Evolutionary conservation across 1,140 invertebrate species (phyloP), one percentile per base, ranked within the genome.

Genomic region (Batillaria attramentaria): DNA sequence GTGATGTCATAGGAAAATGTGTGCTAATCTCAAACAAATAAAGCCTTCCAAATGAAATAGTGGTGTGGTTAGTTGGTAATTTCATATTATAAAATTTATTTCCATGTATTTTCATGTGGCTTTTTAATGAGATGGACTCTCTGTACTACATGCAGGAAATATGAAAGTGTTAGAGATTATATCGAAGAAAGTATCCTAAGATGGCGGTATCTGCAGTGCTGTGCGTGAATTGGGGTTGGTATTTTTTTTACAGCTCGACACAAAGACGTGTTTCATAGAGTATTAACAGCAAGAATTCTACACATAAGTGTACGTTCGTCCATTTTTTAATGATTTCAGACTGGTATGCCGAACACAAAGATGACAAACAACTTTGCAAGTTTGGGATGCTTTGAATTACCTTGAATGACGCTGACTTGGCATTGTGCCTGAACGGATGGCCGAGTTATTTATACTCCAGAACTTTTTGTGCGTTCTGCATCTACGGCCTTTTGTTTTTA

Each of bases 191-290:
- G 73, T 75, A 75, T 75, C 78, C 78, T 76, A 85, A 96, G 94
- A 96, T 96, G 95, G 95, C 95, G 95, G 95, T 94, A 95, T 95
- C 95, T 95, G 95, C 95, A 95, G 95, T 96, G 95, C 94, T 95
- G 94, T 96, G 94, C 95, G 95, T 95, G 95, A 95, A 94, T 95
- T 94, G 94, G 95, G 95, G 95, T 95, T 65, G 69, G 79, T 42
- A 65, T 3, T 66, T 62, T 28, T 20, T 35, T 18, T 76, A 33
- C 31, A 4, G 35, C 3, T 43, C 43, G 33, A 4, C 18, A 72
- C 4, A 24, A 24, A 39, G 24, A 4, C 10, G n/a, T 31, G 5
- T 72, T 72, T 72, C 20, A 39, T 72, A 46, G 46, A 20, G 1
- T 42, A 6, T 42, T 43, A 18, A 42, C 31, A 28, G 16, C 13